Percentiles rank a stretch among this genome's conserved stretches.
These are phyloP conservation scores for Diprion similis DNA, from an alignment of 1,140 invertebrate genomes.

Conservation along the genomic window DNA sequence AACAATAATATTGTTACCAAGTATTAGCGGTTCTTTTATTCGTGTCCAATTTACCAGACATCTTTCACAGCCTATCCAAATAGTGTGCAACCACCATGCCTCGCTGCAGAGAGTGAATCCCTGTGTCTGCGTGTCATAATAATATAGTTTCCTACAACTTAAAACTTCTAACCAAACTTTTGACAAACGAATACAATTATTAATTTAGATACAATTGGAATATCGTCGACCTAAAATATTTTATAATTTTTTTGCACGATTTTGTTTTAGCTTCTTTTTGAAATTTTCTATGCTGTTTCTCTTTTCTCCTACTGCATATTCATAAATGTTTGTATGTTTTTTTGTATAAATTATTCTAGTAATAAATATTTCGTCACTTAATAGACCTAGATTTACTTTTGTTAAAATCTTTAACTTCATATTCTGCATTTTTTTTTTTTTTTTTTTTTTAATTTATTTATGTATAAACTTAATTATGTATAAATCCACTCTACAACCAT, in stretches of 20 bases:
- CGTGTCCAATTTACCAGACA: slow-evolving; percentile 29
- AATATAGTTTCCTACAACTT: slow-evolving; percentile 28
- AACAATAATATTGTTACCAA: slow-evolving; percentile 10
- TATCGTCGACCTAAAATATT: neutral
- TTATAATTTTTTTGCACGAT: neutral
- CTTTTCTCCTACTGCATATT: neutral
- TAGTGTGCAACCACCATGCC: slow-evolving; percentile 20
- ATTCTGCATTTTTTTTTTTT: slow-evolving; percentile 9
- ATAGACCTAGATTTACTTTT: slow-evolving; percentile 34
- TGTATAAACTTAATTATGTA: slow-evolving; percentile 26
- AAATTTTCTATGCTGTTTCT: slow-evolving; percentile 11
- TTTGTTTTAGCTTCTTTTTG: neutral
- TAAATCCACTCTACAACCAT: slow-evolving; percentile 26
- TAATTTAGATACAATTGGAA: slow-evolving; percentile 3
- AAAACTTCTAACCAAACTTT: slow-evolving; percentile 1
- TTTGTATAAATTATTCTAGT: slow-evolving; percentile 53
- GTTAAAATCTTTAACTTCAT: neutral
- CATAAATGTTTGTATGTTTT: slow-evolving; percentile 30
- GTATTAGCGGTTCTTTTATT: slow-evolving; percentile 16
- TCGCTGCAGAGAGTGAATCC: slow-evolving; percentile 17
- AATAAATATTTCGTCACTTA: slow-evolving; percentile 54
- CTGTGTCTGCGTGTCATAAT: slow-evolving; percentile 21
- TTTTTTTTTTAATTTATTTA: slow-evolving; percentile 12
- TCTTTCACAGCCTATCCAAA: slow-evolving; percentile 53
- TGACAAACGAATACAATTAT: neutral